Conservation (phyloP, 2,113 vertebrate species). For the Varanus komodoensis region DNA sequence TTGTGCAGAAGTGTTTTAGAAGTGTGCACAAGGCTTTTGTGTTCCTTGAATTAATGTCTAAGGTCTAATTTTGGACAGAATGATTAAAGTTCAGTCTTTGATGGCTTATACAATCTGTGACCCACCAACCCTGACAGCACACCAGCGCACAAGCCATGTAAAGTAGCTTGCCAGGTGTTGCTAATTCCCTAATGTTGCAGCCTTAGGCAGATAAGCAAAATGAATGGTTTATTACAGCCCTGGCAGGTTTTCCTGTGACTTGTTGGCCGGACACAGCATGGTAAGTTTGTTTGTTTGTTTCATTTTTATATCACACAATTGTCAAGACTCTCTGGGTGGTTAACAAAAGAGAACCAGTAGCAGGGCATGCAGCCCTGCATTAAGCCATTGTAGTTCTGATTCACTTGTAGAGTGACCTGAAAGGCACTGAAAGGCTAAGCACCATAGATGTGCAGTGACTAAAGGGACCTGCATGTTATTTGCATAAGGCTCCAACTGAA, state of each 20-base stretch:
- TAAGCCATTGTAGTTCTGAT: neutral
- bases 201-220: neutral
- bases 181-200: neutral
- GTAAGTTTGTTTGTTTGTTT: neutral
- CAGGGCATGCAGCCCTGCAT: no score
- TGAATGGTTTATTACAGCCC: neutral
- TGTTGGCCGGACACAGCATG: neutral
- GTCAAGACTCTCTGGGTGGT: no score
- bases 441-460: neutral
- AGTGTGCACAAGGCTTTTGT: neutral
- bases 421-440: neutral
- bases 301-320: no score
- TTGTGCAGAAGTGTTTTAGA: neutral
- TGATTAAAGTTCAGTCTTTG: neutral
- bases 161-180: neutral
- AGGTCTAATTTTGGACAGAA: neutral
- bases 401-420: neutral
- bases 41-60: neutral
- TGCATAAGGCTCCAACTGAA: neutral
- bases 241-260: neutral
- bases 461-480: neutral
- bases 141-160: neutral
- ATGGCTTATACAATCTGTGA: neutral
- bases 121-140: neutral
- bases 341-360: no score